Evolutionary conservation across 2,113 vertebrate genomes (phyloP), one percentile per base, ranked within the genome.

Genomic region (Rhinoderma darwinii): DNA sequence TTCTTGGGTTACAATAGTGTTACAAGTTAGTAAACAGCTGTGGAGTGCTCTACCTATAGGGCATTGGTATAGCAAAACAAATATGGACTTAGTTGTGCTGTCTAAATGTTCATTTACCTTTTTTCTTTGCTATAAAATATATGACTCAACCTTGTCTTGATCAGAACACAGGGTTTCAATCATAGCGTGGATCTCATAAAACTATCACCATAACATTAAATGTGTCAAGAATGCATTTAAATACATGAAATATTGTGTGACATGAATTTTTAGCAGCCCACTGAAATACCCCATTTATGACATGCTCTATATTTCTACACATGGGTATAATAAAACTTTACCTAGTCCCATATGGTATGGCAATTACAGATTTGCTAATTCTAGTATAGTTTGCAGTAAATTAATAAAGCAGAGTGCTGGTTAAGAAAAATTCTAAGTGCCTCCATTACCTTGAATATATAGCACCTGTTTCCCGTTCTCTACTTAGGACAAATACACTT

Each of bases 171-270:
- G 84, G 78, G 85, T 87, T 82, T 87, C 78, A 87, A 82, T 87
- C 85, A 87, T 87, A 82, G 70, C 78, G 61, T 82, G 50, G 78
- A 87, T 87, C 77, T 44, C 35, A 87, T 87, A 87, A 87, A 87
- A 74, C 85, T 87, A 87, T 87, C 85, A 87, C 50, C 78, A 44
- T 87, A 39, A 81, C 85, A 87, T 87, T 87, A 87, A 87, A 87
- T 63, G 68, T 87, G 85, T 87, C 85, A 87, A 82, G 85, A 87
- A 87, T 72, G 78, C 85, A 87, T 87, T 87, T 82, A 87, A 87
- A 87, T 87, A 41, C 78, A 37, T 87, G 85, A 87, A 82, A 82
- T 87, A 87, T 74, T 56, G 85, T 61, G 85, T 87, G 85, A 87
- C 85, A 82, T 87, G 77, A 82, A 74, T 81, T 82, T 68, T 82